Percentiles rank a stretch among this genome's conserved stretches.
Conservation (phyloP, 2,888 invertebrate species). For the Drosophila recens region DNA sequence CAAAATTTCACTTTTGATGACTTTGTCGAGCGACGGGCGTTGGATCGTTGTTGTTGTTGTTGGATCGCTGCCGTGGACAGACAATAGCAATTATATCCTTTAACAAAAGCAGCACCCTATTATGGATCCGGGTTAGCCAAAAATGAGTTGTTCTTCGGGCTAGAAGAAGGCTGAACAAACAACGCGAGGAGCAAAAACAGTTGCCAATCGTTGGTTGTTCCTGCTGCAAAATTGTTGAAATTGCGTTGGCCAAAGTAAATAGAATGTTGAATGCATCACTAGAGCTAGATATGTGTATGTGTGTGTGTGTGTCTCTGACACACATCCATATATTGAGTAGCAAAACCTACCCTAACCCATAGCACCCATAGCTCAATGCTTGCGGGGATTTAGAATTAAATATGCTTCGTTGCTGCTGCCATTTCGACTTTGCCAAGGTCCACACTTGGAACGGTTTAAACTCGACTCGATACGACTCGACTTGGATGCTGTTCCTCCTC, state of each 20-base stretch:
- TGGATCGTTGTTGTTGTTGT: slow-evolving; percentile 38
- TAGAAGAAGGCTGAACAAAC: slow-evolving; percentile 80
- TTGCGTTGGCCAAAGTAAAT: slow-evolving; percentile 77
- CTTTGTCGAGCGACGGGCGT: slow-evolving; percentile 72
- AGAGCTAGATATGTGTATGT: slow-evolving; percentile 6
- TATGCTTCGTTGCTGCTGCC: slow-evolving; percentile 79
- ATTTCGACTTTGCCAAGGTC: slow-evolving; percentile 78
- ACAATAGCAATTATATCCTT: slow-evolving; percentile 69
- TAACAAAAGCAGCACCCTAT: slow-evolving; percentile 51
- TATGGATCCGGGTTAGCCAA: slow-evolving; percentile 41
- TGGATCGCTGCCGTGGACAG: slow-evolving; percentile 39
- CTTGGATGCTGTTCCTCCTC: slow-evolving; percentile 56
- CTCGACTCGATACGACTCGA: slow-evolving; percentile 7
- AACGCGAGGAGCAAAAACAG: slow-evolving; percentile 59
- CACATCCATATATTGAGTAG: slow-evolving; percentile 50
- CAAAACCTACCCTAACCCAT: slow-evolving; percentile 69
- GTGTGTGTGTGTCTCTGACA: slow-evolving; percentile 52
- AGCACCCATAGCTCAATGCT: slow-evolving; percentile 61
- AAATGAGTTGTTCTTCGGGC: slow-evolving; percentile 62
- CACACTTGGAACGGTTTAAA: slow-evolving; percentile 32
- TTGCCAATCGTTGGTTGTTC: slow-evolving; percentile 60
- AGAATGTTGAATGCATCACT: slow-evolving; percentile 47
- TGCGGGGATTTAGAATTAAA: slow-evolving; percentile 83
- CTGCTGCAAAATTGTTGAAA: slow-evolving; percentile 63
- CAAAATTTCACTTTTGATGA: slow-evolving; percentile 83